Evolutionary conservation across 2,888 invertebrate species (phyloP).

Genomic region (Limnephilus rhombicus): DNA sequence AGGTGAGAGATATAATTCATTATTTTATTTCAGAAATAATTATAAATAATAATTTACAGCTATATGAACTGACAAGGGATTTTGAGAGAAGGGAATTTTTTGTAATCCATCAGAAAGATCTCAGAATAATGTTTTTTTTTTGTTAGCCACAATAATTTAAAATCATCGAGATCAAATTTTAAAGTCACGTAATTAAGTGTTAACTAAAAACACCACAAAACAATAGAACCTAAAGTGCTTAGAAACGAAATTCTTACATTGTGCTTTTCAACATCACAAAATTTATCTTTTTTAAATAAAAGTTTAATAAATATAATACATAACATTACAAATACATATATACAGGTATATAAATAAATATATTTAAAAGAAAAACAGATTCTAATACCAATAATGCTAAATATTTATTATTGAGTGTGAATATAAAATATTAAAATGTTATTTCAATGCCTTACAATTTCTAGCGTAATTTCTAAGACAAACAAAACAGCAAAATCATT

Average conservation of each 20-base stretch:
- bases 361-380: not conserved
- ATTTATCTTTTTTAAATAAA: not conserved
- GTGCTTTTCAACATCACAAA: not conserved
- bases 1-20: not conserved
- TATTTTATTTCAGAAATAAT: too few relatives aligned
- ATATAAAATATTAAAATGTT: not conserved
- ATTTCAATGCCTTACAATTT: not conserved
- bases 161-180: not conserved
- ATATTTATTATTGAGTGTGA: not conserved
- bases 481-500: not conserved
- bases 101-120: not conserved
- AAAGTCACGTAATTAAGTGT: not conserved
- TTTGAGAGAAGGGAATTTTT: not conserved
- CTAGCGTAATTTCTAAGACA: not conserved
- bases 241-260: not conserved
- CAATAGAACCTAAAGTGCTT: not conserved
- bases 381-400: not conserved
- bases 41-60: not conserved
- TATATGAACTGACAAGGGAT: not conserved
- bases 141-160: not conserved
- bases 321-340: not conserved
- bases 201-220: not conserved
- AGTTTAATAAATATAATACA: not conserved
- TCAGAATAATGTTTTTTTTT: not conserved
- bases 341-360: not conserved